Conservation (phyloP, 2,797 vertebrate species). For the Artibeus jamaicensis region DNA sequence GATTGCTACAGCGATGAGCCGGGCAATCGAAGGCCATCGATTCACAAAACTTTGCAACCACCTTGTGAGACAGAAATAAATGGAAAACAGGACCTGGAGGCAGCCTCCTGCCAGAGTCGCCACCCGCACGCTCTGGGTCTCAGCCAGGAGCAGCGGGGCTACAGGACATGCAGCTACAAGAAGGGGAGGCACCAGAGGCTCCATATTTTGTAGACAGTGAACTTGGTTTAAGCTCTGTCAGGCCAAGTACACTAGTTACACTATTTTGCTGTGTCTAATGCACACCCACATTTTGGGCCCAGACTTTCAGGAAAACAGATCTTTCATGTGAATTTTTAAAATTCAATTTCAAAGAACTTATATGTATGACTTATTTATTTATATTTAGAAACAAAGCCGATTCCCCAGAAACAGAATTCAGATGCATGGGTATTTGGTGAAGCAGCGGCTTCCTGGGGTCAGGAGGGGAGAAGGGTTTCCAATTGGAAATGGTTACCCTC, state of each 20-base stretch:
- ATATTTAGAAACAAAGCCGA: too few relatives aligned
- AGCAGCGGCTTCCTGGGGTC: neutral
- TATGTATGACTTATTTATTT: too few relatives aligned
- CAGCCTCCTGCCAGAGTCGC: neutral
- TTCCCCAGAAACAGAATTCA: neutral
- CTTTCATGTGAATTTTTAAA: too few relatives aligned
- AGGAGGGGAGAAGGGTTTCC: neutral
- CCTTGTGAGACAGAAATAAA: neutral
- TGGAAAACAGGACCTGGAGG: neutral
- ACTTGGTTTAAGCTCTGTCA: neutral
- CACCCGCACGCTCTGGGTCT: neutral
- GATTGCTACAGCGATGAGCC: neutral
- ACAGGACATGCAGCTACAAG: neutral
- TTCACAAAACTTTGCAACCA: neutral
- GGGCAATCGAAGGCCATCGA: neutral
- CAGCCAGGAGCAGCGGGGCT: neutral
- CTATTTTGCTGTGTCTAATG: too few relatives aligned
- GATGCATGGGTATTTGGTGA: neutral
- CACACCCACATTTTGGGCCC: too few relatives aligned
- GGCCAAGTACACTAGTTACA: neutral
- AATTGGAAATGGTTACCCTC: neutral
- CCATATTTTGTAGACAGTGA: neutral
- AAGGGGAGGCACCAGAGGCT: accelerated
- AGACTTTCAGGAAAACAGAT: too few relatives aligned
- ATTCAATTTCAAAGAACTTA: too few relatives aligned